These are phyloP conservation scores for Eupithecia vulgata DNA, from an alignment of 2,888 invertebrate genomes.

Conservation along the genomic window DNA sequence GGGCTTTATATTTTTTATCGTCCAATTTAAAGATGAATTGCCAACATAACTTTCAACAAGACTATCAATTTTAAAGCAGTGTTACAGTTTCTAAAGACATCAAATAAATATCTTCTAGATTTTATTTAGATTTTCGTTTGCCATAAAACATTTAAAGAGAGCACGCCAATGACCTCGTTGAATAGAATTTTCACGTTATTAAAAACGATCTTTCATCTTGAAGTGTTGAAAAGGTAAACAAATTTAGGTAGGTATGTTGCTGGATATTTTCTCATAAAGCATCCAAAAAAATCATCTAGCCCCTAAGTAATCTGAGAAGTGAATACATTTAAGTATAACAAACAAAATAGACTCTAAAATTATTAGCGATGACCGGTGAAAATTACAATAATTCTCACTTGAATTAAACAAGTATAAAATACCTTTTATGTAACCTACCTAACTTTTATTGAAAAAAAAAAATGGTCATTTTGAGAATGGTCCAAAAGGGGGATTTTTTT, in stretches of 20 bases:
- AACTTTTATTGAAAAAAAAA: too few species aligned
- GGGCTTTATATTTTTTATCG: neutral
- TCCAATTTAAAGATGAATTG: neutral
- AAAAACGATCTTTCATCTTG: constrained; percentile 27
- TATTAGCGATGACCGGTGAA: too few species aligned
- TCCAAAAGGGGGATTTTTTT: too few species aligned
- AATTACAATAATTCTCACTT: too few species aligned
- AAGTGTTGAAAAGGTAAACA: constrained; percentile 15
- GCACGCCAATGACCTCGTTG: constrained; percentile 6
- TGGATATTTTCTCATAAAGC: neutral
- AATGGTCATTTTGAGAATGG: too few species aligned
- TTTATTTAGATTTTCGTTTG: constrained; percentile 16
- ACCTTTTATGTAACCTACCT: too few species aligned
- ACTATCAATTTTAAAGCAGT: constrained; percentile 14
- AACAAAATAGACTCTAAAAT: neutral
- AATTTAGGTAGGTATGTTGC: neutral
- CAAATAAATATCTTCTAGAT: constrained; percentile 11
- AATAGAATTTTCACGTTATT: constrained; percentile 19
- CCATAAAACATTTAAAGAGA: constrained; percentile 16
- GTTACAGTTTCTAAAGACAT: constrained; percentile 1
- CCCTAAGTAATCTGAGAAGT: neutral
- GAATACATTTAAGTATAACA: neutral
- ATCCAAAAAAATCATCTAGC: neutral
- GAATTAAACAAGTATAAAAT: too few species aligned
- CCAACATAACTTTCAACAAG: constrained; percentile 4